Conservation (phyloP, 2,113 vertebrate genomes). For the Dermatemys mawii region DNA sequence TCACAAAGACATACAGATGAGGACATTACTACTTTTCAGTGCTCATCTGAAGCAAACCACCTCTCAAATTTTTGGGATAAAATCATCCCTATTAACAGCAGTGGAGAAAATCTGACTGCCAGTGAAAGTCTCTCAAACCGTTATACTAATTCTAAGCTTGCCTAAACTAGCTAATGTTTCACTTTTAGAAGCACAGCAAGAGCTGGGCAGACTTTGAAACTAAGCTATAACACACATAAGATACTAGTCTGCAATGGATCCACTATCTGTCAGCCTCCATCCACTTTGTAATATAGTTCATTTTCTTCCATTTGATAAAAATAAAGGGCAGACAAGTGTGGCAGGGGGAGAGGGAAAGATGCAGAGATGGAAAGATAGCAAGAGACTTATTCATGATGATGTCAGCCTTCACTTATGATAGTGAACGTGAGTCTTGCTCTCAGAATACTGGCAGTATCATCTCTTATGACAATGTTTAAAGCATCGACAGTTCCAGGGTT, state of each 20-base stretch:
- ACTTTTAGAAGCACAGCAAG: background rate
- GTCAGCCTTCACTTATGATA: conserved; percentile 1
- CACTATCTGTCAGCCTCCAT: conserved; percentile 34
- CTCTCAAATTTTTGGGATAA: background rate
- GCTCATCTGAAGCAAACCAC: background rate
- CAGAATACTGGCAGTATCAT: background rate
- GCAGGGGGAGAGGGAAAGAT: background rate
- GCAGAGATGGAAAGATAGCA: conserved; percentile 17
- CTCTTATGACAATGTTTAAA: background rate
- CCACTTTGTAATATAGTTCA: conserved; percentile 43
- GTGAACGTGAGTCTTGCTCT: background rate
- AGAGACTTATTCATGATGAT: conserved; percentile 38
- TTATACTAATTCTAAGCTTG: background rate
- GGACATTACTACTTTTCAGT: background rate
- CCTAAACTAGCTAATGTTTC: background rate
- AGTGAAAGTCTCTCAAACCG: background rate
- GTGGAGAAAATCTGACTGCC: background rate
- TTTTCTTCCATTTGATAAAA: conserved; percentile 57
- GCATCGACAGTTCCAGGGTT: background rate
- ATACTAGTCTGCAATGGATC: conserved; percentile 38
- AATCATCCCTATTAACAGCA: background rate
- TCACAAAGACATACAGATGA: background rate
- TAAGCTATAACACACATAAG: conserved; percentile 16
- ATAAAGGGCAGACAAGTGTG: conserved; percentile 19
- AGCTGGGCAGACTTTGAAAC: conserved; percentile 36